Conservation (phyloP, 2,888 invertebrate species). For the Mythimna albipuncta region DNA sequence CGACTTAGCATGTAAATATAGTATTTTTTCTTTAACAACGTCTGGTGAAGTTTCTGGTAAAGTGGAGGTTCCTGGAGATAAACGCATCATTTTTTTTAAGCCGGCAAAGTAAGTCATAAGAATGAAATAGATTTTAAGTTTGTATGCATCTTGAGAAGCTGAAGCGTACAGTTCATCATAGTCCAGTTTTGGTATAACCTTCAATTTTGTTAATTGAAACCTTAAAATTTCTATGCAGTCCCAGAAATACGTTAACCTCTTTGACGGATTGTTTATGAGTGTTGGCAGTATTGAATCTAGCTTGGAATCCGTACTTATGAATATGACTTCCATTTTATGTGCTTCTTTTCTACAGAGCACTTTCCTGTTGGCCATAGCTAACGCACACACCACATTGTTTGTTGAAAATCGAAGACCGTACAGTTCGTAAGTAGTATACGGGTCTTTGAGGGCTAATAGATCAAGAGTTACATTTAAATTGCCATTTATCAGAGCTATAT, state of each 20-base stretch:
- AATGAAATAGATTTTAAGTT: slow-evolving; percentile 79
- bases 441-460: slow-evolving; percentile 71
- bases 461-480: slow-evolving; percentile 65
- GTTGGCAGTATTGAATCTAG: slow-evolving; percentile 66
- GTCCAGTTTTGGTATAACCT: slow-evolving; percentile 73
- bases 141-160: slow-evolving; percentile 73
- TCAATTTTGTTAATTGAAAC: slow-evolving; percentile 77
- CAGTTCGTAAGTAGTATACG: slow-evolving; percentile 72
- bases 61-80: slow-evolving; percentile 48
- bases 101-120: slow-evolving; percentile 71
- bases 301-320: slow-evolving; percentile 66
- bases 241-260: slow-evolving; percentile 76
- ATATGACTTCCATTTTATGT: slow-evolving; percentile 74
- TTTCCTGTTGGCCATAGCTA: slow-evolving; percentile 74
- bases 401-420: slow-evolving; percentile 73
- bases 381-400: slow-evolving; percentile 73
- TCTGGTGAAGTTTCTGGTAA: slow-evolving; percentile 77
- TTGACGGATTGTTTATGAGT: slow-evolving; percentile 75
- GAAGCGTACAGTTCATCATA: slow-evolving; percentile 70
- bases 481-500: slow-evolving; percentile 55
- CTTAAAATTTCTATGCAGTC: slow-evolving; percentile 81
- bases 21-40: slow-evolving; percentile 77
- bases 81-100: slow-evolving; percentile 69
- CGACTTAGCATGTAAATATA: slow-evolving; percentile 72
- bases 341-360: slow-evolving; percentile 74